These are phyloP conservation scores for Chymomyza costata DNA, from an alignment of 1,140 invertebrate genomes.

Conservation along the genomic window DNA sequence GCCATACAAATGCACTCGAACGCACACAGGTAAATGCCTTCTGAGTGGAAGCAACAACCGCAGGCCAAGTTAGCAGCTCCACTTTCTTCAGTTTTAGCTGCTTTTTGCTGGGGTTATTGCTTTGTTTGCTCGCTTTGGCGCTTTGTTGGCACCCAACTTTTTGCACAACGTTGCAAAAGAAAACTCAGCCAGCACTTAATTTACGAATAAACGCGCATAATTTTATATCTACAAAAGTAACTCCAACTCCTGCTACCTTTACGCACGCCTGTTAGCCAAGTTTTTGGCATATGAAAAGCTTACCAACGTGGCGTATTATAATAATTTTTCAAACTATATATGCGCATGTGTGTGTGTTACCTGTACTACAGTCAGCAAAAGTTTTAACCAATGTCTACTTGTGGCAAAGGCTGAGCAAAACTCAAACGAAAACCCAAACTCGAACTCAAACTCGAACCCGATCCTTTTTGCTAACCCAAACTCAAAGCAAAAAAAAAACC, in stretches of 20 bases:
- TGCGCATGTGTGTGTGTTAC: slow-evolving; percentile 24
- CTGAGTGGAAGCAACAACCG: slow-evolving; percentile 38
- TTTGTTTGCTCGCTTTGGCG: slow-evolving; percentile 6
- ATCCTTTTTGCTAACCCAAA: too few species aligned
- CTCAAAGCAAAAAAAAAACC: too few species aligned
- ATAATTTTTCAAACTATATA: slow-evolving; percentile 64
- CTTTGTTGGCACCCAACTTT: slow-evolving; percentile 27
- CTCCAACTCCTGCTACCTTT: background rate
- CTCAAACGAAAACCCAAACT: too few species aligned
- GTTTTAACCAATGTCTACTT: slow-evolving; percentile 71
- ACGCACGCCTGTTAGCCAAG: slow-evolving; percentile 37
- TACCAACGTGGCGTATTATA: slow-evolving; percentile 71
- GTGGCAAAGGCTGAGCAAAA: slow-evolving; percentile 34
- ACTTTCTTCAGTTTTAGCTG: too few species aligned
- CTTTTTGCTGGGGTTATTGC: too few species aligned
- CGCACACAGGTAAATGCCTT: slow-evolving; percentile 29
- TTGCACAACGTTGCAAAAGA: too few species aligned
- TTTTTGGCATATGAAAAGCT: slow-evolving; percentile 72
- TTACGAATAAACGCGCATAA: slow-evolving; percentile 72
- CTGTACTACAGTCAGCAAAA: slow-evolving; percentile 51
- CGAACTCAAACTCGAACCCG: too few species aligned
- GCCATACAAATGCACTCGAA: slow-evolving; percentile 38
- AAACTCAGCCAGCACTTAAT: slow-evolving; percentile 70
- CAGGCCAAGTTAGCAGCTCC: slow-evolving; percentile 31
- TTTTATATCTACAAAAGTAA: slow-evolving; percentile 62